Percentiles rank a stretch among this genome's conserved stretches.
phyloP scores from a whole-genome alignment of 2,888 invertebrate species.

The Drosophila seclusa region DNA sequence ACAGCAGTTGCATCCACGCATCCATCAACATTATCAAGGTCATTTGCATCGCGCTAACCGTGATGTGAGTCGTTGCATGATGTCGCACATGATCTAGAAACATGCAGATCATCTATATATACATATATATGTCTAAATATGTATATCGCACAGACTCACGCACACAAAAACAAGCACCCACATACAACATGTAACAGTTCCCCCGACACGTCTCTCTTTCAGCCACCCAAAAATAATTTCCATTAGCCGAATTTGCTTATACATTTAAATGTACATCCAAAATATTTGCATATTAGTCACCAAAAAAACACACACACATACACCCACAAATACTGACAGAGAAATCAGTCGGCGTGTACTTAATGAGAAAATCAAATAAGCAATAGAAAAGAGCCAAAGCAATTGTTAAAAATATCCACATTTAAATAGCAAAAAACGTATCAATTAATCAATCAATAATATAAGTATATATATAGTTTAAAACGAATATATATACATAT shows the following conservation, averaged over 20 bases:
- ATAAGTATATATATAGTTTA: conserved; percentile 14
- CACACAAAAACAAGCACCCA: conserved; percentile 18
- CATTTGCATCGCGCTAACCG: conserved; percentile 83
- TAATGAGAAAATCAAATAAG: conserved; percentile 41
- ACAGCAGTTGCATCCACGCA: conserved; percentile 52
- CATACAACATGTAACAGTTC: conserved; percentile 66
- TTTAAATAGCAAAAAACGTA: conserved; percentile 55
- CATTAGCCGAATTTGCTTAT: conserved; percentile 37
- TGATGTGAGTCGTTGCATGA: conserved; percentile 83
- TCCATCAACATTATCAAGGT: conserved; percentile 80
- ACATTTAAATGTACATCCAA: conserved; percentile 43
- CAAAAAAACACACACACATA: conserved; percentile 7
- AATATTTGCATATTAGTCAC: conserved; percentile 55
- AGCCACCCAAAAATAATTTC: conserved; percentile 30
- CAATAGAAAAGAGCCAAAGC: conserved; percentile 53
- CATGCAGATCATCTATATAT: conserved; percentile 33
- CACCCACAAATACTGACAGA: conserved; percentile 1
- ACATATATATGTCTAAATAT: conserved; percentile 15
- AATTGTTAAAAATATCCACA: conserved; percentile 66
- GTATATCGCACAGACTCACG: conserved; percentile 28
- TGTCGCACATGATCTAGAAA: conserved; percentile 82
- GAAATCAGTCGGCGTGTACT: conserved; percentile 38
- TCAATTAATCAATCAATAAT: conserved; percentile 57
- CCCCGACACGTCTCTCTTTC: conserved; percentile 66
- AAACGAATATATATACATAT: conserved; percentile 17